A percentile compares a stretch with the other conserved stretches of the same genome.
These are phyloP conservation scores for Channallabes apus DNA, from an alignment of 2,797 vertebrate species.

Conservation along the genomic window DNA sequence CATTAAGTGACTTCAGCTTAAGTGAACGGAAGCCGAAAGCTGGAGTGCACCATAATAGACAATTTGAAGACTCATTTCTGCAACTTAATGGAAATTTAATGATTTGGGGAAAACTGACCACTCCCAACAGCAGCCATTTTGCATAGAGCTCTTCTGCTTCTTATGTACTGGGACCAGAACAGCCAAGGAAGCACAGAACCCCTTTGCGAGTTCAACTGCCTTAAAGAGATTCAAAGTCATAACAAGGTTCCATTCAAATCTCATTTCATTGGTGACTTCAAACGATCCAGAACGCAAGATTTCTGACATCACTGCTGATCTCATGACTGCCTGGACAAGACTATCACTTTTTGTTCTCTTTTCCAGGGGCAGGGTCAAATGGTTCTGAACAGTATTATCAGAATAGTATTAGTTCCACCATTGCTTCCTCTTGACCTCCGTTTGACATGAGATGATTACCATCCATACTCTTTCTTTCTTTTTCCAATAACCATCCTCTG, in stretches of 20 bases:
- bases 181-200: background rate
- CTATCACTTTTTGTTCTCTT: background rate
- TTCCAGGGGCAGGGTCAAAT: background rate
- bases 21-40: slow-evolving; percentile 46
- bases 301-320: background rate
- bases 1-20: slow-evolving; percentile 46
- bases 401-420: background rate
- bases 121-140: slow-evolving; percentile 57
- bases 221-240: background rate
- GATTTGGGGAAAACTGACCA: slow-evolving; percentile 51
- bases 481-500: background rate
- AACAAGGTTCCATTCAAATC: background rate
- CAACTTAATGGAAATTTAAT: slow-evolving; percentile 52
- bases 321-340: background rate
- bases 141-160: slow-evolving; percentile 29
- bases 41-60: slow-evolving; percentile 42
- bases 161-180: slow-evolving; percentile 2
- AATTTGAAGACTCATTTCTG: slow-evolving; percentile 53
- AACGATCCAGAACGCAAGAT: background rate
- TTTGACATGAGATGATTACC: background rate
- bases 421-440: background rate
- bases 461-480: background rate
- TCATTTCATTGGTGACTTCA: background rate
- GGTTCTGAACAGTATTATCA: background rate
- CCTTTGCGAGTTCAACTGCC: background rate